phyloP scores from a whole-genome alignment of 2,113 vertebrate genomes.

The Cavia aperea region DNA sequence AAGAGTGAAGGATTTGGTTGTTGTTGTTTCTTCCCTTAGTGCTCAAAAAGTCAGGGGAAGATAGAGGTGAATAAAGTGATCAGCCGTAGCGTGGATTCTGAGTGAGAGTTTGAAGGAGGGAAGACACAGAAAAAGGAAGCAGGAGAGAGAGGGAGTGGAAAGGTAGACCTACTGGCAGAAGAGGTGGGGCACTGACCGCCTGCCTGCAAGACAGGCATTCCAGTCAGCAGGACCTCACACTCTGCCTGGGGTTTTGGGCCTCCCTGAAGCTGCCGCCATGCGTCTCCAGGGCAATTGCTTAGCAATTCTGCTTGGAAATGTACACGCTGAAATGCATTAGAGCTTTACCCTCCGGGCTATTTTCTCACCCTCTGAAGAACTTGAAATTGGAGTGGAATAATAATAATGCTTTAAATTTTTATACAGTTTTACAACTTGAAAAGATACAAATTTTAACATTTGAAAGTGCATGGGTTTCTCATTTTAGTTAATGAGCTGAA shows the following conservation, averaged over 20 bases:
- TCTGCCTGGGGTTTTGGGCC: slow-evolving; percentile 28
- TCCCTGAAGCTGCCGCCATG: slow-evolving; percentile 41
- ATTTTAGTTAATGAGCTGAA: slow-evolving; percentile 37
- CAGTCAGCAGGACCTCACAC: slow-evolving; percentile 61
- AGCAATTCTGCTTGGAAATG: slow-evolving; percentile 28
- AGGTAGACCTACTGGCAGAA: slow-evolving; percentile 46
- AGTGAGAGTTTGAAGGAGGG: not conserved
- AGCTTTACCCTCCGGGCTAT: slow-evolving; percentile 36
- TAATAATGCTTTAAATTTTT: slow-evolving; percentile 37
- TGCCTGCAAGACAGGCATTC: slow-evolving; percentile 52
- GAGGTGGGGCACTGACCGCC: slow-evolving; percentile 44
- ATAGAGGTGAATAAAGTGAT: not conserved
- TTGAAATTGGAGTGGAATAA: slow-evolving; percentile 47
- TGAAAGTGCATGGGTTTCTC: slow-evolving; percentile 26
- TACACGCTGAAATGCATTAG: slow-evolving; percentile 38
- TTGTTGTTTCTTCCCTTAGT: not conserved
- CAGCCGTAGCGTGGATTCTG: not conserved
- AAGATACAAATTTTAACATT: slow-evolving; percentile 44
- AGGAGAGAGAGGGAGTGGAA: not conserved
- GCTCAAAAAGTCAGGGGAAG: not conserved
- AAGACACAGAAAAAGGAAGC: not conserved
- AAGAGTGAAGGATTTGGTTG: not conserved
- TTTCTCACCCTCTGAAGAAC: slow-evolving; percentile 60
- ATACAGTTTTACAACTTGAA: slow-evolving; percentile 48
- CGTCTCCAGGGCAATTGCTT: slow-evolving; percentile 27